Percentiles rank a stretch among this genome's conserved stretches.
These are phyloP conservation scores for Xestia ashworthii DNA, from an alignment of 2,888 invertebrate species.

Conservation along the genomic window DNA sequence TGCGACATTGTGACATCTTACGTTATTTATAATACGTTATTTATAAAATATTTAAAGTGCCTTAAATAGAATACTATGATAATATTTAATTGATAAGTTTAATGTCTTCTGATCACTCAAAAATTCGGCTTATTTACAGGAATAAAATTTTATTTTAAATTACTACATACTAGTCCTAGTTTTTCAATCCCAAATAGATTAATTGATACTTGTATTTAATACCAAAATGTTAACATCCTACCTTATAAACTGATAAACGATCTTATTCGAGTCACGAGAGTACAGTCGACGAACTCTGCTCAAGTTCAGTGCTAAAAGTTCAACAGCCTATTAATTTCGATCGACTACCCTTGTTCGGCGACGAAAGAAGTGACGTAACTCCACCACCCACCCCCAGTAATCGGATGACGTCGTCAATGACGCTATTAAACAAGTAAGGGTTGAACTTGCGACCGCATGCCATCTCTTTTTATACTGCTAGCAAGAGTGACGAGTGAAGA, in stretches of 20 bases:
- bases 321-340: background rate
- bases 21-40: no score
- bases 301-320: constrained; percentile 47
- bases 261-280: background rate
- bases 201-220: background rate
- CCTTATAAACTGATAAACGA: background rate
- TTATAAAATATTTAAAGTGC: no score
- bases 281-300: background rate
- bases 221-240: background rate
- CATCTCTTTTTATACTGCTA: constrained; percentile 20
- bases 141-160: no score
- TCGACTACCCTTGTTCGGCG: constrained; percentile 13
- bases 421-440: background rate
- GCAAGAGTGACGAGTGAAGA: background rate
- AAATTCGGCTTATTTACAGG: no score
- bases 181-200: background rate
- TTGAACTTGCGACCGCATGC: constrained; percentile 1
- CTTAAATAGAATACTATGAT: no score
- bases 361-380: constrained; percentile 29
- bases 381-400: background rate
- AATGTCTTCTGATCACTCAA: no score
- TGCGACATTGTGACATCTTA: no score
- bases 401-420: constrained; percentile 6
- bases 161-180: no score
- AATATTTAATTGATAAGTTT: no score